Base-by-base conservation (phyloP, 35 echinoderm and acorn worm genomes). In the Heliocidaris tuberculata region DNA sequence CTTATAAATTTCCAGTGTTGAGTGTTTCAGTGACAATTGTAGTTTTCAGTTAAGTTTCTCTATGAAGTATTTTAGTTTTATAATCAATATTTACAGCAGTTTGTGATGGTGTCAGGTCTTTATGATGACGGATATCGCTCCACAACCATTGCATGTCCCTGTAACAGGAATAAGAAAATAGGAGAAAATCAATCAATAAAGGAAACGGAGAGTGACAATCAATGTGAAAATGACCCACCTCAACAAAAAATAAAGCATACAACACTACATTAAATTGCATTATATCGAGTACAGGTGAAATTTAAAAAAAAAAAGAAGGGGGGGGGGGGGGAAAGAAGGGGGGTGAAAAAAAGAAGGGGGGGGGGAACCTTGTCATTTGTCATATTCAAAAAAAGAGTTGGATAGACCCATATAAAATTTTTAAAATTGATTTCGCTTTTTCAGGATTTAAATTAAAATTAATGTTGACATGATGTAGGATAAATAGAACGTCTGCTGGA, bases 71-170 rank as follows among this genome's bases (percentile, higher is more conserved):
- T 78, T n/a, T 78, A 78, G 65, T 78, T 78, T 70, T 78, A 78
- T 78, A 78, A 78, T 78, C 65, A n/a, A 78, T 78, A 78, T 78
- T 7, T 78, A 78, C 65, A 78, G 27, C 21, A 78, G 19, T 27
- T 21, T 27, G 27, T 78, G 65, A 78, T 78, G 65, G 21, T 4
- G 7, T 24, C 27, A 27, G 17, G 65, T 78, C 17, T 27, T 7
- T 78, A 78, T 78, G 65, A 98, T 15, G 96, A 96, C 94, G 97
- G 97, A 90, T 98, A 98, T 50, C 95, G 95, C 88, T 98, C 97
- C 48, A 98, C 85, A 30, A 98, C 35, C 95, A 96, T 96, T 35
- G 96, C 97, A 95, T 98, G 97, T 48, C 97, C 97, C 97, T 98
- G 95, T 47, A 70, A 94, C 48, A 86, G 70, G 90, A 91, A 35